phyloP scores from a whole-genome alignment of 1,140 invertebrate species.

The Drosophila trapezifrons region DNA sequence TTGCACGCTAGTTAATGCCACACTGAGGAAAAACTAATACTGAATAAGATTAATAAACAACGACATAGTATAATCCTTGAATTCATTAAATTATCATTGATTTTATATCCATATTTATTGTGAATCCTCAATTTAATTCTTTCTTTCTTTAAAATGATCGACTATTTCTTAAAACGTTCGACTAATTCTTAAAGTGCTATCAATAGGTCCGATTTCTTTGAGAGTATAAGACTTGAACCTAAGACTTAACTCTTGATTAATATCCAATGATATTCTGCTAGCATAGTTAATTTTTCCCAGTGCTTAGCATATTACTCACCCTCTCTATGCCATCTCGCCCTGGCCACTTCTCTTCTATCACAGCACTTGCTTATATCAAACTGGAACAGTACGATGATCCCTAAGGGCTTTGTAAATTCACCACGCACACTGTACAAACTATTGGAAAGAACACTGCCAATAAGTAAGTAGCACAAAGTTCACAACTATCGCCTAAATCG shows the following conservation, averaged over 20 bases:
- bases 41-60: too few species aligned
- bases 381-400: constrained; percentile 83
- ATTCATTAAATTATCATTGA: too few species aligned
- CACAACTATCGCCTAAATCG: not conserved
- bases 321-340: constrained; percentile 16
- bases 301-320: constrained; percentile 39
- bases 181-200: too few species aligned
- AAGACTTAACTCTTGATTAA: too few species aligned
- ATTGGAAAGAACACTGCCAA: constrained; percentile 56
- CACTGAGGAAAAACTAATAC: constrained; percentile 11
- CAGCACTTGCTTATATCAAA: constrained; percentile 84
- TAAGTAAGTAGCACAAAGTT: constrained; percentile 63
- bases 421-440: constrained; percentile 57
- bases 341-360: constrained; percentile 66
- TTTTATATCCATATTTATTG: too few species aligned
- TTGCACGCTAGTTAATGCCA: constrained; percentile 63
- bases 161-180: too few species aligned
- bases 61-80: too few species aligned
- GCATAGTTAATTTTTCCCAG: constrained; percentile 7
- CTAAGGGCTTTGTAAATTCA: constrained; percentile 64
- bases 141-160: too few species aligned
- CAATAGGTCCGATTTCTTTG: too few species aligned
- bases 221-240: too few species aligned
- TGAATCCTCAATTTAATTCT: too few species aligned
- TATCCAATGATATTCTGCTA: too few species aligned